These are phyloP conservation scores for Cynodonichthys magdalenae DNA, from an alignment of 2,797 vertebrate species.

Conservation along the genomic window DNA sequence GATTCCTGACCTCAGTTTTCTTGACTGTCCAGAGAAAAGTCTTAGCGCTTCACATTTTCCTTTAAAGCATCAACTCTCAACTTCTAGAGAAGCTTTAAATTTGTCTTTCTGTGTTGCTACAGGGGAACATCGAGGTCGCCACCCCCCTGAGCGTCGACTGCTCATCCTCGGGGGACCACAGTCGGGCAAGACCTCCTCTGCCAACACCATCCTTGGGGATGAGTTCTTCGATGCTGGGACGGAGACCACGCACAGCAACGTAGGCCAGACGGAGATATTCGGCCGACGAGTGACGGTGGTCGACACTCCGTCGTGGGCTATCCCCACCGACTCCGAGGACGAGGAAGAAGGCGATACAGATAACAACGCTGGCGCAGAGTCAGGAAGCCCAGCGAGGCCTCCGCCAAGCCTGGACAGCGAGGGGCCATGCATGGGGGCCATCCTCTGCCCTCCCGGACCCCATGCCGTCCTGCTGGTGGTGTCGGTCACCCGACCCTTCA, in stretches of 20 bases:
- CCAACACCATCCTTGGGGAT: conserved; percentile 81
- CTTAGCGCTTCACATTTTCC: not conserved
- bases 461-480: conserved; percentile 80
- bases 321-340: conserved; percentile 35
- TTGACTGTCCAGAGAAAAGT: not conserved
- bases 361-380: conserved; percentile 52
- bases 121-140: conserved; percentile 66
- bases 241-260: conserved; percentile 62
- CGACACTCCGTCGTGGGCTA: conserved; percentile 77
- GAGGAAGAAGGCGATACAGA: conserved; percentile 21
- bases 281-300: conserved; percentile 72
- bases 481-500: conserved; percentile 76
- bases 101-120: conserved; percentile 27
- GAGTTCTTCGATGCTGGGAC: conserved; percentile 54
- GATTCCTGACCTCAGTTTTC: not conserved
- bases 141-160: conserved; percentile 75
- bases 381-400: conserved; percentile 41
- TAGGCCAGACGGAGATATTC: conserved; percentile 74
- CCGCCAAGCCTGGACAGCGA: conserved; percentile 72
- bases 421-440: conserved; percentile 77
- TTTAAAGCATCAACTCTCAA: not conserved
- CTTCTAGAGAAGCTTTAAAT: not conserved
- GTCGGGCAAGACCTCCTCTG: conserved; percentile 83
- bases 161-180: conserved; percentile 81
- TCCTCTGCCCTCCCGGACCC: conserved; percentile 79